phyloP scores from a whole-genome alignment of 1,140 invertebrate species.

The Aphidius ervi region DNA sequence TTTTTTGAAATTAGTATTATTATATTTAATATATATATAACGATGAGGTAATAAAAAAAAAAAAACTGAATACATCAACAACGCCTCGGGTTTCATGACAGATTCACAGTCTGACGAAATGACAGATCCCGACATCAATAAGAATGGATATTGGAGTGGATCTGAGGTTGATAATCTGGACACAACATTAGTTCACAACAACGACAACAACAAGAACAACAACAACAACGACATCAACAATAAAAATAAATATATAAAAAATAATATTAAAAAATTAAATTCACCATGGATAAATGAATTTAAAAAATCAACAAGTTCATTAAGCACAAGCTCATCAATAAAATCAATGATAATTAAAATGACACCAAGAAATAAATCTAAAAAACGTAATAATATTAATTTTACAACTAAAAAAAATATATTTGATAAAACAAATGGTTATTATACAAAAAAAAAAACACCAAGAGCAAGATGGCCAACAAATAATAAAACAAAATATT shows the following conservation, averaged over 20 bases:
- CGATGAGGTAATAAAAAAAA: slow-evolving; percentile 17
- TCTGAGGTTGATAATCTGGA: slow-evolving; percentile 12
- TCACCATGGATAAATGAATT: slow-evolving; percentile 24
- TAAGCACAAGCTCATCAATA: neutral
- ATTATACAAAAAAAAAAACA: slow-evolving; percentile 14
- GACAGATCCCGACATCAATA: slow-evolving; percentile 30
- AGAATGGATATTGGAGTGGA: slow-evolving; percentile 26
- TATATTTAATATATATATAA: neutral
- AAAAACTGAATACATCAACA: slow-evolving; percentile 23
- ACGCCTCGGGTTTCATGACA: slow-evolving; percentile 35
- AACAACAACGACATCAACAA: slow-evolving; percentile 8
- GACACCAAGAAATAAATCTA: neutral
- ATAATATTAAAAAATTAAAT: slow-evolving; percentile 1
- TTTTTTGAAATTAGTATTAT: too few relatives aligned
- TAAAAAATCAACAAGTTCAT: neutral
- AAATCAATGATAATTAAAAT: neutral
- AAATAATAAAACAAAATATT: slow-evolving; percentile 20
- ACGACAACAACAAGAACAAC: neutral
- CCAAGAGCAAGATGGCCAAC: slow-evolving; percentile 17
- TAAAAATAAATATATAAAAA: slow-evolving; percentile 9
- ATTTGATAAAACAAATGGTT: neutral
- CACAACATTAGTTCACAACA: slow-evolving; percentile 17
- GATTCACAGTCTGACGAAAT: slow-evolving; percentile 27
- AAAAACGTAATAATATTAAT: neutral
- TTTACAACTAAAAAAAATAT: slow-evolving; percentile 5